Evolutionary conservation across 1,140 invertebrate genomes (phyloP), one percentile per base, ranked within the genome.

Genomic region (Euwallacea fornicatus): DNA sequence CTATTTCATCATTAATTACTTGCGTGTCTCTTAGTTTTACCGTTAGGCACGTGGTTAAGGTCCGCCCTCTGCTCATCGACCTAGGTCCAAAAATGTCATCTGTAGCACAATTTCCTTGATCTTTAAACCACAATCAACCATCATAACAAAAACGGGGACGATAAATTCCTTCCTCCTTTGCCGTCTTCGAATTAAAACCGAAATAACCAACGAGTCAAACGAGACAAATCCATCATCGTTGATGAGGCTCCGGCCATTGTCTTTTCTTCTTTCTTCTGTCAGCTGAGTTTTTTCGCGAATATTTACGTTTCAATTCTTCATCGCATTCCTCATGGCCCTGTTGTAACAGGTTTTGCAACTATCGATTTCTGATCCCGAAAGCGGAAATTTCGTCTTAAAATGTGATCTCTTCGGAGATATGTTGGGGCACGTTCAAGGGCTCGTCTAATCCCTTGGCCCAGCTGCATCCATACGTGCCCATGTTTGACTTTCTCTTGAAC

Each of bases 151-250:
- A 33, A 33, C 21, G 4, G 21, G 21, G 21, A 33, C 21, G 21
- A 33, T 33, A 33, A 33, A 33, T 33, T 33, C 21, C 21, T 33
- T 33, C 21, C 21, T 33, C 21, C 21, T 2, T 33, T 33, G 21
- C 21, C 21, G 21, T 33, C 21, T 33, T 33, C 46, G 60, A 63
- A 63, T 63, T 63, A 63, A 13, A 65, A 13, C 15, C 50, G 62
- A 65, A 65, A 65, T 65, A 65, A 54, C 44, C 62, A 65, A 65
- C 15, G 15, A 65, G 62, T 54, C 21, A 15, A 50, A 65, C 62
- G 62, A 65, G 62, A 65, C 62, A 65, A 65, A 65, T 65, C 62
- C 62, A 65, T 65, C 62, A 65, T 65, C 62, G 46, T 65, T 65
- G 62, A 65, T 65, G 62, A 65, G 62, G 50, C 46, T 33, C 16